Evolutionary conservation across 2,113 vertebrate genomes (phyloP).

Genomic region (Lophotis ruficrista): DNA sequence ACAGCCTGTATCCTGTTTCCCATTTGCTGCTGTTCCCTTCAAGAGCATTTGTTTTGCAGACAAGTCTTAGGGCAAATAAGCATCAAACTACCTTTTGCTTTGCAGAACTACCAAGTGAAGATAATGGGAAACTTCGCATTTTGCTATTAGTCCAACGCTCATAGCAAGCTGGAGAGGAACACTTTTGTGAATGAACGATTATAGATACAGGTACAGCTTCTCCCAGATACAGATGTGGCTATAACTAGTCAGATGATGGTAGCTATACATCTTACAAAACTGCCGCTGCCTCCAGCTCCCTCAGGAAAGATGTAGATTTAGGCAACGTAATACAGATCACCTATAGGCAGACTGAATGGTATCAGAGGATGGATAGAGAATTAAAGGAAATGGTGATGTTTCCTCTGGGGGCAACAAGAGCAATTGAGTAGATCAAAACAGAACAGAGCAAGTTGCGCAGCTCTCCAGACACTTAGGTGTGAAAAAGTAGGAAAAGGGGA

Average conservation of each 20-base stretch:
- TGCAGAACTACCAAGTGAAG: neutral
- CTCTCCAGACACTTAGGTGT: neutral
- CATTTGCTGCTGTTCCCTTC: neutral
- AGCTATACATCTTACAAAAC: neutral
- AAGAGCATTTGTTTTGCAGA: neutral
- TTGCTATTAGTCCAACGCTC: neutral
- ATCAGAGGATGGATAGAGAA: neutral
- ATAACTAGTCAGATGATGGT: neutral
- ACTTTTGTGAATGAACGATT: neutral
- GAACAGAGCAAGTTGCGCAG: neutral
- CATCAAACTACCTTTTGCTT: neutral
- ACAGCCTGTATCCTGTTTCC: neutral
- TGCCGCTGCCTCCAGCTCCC: neutral
- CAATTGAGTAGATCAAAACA: neutral
- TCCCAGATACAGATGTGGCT: neutral
- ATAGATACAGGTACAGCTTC: neutral
- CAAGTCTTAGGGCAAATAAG: neutral
- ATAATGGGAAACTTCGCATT: neutral
- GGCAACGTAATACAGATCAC: neutral
- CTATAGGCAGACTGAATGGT: neutral
- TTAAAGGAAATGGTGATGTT: neutral
- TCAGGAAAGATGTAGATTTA: neutral
- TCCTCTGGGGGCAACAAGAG: neutral
- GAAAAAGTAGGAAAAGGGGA: neutral
- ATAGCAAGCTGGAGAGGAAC: neutral